Percentiles rank a stretch among this genome's conserved stretches.
Evolutionary conservation across 2,113 vertebrate genomes (phyloP).

Genomic region (Mormyrus lacerda): DNA sequence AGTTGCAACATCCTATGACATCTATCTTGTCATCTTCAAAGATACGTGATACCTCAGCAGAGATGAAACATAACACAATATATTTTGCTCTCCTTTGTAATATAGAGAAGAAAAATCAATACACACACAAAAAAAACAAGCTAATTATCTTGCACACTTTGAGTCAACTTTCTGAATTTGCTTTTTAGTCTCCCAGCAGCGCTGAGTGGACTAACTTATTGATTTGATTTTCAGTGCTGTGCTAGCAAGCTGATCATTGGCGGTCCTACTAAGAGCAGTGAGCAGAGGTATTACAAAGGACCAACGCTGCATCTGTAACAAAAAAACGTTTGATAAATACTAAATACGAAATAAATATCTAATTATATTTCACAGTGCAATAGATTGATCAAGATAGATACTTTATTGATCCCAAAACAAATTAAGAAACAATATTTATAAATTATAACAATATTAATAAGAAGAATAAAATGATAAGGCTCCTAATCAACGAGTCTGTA

Average conservation of each 20-base stretch:
- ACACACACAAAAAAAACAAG: not conserved
- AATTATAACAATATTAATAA: not conserved
- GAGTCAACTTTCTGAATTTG: slow-evolving; percentile 1
- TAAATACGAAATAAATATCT: not conserved
- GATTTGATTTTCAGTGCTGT: not conserved
- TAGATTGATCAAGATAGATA: not conserved
- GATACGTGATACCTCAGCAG: not conserved
- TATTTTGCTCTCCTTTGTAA: not conserved
- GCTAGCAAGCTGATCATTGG: not conserved
- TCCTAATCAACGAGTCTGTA: no score
- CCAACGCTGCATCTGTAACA: not conserved
- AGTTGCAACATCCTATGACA: not conserved
- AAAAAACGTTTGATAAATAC: not conserved
- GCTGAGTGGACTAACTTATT: not conserved
- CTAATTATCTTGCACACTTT: not conserved
- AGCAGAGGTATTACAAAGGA: not conserved
- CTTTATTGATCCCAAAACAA: not conserved
- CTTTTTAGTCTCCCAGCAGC: not conserved
- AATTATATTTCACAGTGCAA: not conserved
- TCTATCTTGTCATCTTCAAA: not conserved
- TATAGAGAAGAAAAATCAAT: not conserved
- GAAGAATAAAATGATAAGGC: not conserved
- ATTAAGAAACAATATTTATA: not conserved
- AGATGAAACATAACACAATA: not conserved
- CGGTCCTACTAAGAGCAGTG: not conserved